phyloP scores from a whole-genome alignment of 2,888 invertebrate species.

The Laspeyria flexula region DNA sequence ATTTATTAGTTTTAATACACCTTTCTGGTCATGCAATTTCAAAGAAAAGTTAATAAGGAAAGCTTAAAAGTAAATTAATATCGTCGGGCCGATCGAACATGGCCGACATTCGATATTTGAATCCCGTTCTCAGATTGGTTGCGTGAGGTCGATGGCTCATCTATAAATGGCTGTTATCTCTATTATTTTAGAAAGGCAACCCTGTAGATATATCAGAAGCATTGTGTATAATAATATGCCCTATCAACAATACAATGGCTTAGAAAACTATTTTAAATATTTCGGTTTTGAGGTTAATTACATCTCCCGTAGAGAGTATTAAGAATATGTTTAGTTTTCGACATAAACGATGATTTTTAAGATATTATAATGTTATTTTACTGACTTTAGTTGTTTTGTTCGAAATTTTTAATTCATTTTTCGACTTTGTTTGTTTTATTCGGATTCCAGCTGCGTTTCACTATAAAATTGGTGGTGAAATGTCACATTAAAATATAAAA shows the following conservation, averaged over 20 bases:
- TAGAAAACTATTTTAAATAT: conserved; percentile 1
- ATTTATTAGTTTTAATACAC: conserved; percentile 2
- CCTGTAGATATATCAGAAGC: conserved; percentile 7
- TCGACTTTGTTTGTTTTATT: conserved; percentile 10
- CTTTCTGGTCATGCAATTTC: conserved; percentile 30
- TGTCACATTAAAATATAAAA: conserved; percentile 24
- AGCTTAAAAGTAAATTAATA: conserved; percentile 63
- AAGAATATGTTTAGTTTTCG: conserved; percentile 9
- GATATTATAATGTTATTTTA: background rate
- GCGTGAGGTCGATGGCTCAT: conserved; percentile 56
- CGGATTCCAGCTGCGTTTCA: conserved; percentile 11
- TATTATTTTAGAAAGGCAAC: conserved; percentile 39
- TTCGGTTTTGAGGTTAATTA: conserved; percentile 2
- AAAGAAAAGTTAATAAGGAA: conserved; percentile 55
- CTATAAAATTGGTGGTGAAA: conserved; percentile 11
- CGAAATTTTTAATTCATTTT: conserved; percentile 11
- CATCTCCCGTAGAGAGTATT: conserved; percentile 1
- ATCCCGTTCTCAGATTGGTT: conserved; percentile 57
- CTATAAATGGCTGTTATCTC: conserved; percentile 42
- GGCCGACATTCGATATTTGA: conserved; percentile 63
- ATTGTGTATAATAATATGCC: conserved; percentile 9
- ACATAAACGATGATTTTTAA: background rate
- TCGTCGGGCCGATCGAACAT: conserved; percentile 49
- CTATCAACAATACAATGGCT: conserved; percentile 7
- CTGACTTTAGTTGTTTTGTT: background rate